These are phyloP conservation scores for Synergus gifuensis DNA, from an alignment of 2,888 invertebrate species.

Conservation along the genomic window DNA sequence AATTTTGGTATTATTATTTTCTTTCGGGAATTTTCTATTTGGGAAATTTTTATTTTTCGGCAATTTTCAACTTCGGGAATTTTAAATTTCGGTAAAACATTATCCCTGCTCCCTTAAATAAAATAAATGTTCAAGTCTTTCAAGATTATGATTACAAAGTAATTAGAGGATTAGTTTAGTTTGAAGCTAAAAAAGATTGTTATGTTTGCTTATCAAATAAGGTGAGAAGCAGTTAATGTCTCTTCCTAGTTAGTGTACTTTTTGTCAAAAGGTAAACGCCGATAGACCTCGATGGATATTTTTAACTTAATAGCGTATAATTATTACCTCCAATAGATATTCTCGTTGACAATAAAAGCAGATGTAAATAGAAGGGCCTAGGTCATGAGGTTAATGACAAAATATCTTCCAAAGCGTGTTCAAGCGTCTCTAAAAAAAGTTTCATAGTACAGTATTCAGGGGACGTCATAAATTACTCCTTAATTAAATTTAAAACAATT, in stretches of 20 bases:
- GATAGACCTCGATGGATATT: not conserved
- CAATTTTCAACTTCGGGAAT: too few relatives aligned
- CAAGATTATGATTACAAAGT: too few relatives aligned
- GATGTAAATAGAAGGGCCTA: slow-evolving; percentile 35
- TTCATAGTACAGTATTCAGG: not conserved
- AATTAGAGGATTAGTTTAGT: too few relatives aligned
- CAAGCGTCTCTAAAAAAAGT: not conserved
- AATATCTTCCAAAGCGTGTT: slow-evolving; percentile 21
- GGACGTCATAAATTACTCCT: not conserved
- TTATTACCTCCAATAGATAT: not conserved
- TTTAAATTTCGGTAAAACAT: too few relatives aligned
- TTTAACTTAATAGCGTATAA: not conserved
- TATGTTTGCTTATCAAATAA: too few relatives aligned
- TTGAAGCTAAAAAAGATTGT: too few relatives aligned
- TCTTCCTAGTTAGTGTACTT: not conserved
- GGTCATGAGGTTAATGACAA: slow-evolving; percentile 36
- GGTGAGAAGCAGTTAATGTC: too few relatives aligned
- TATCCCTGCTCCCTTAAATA: too few relatives aligned
- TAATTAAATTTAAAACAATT: slow-evolving; percentile 7
- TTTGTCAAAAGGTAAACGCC: not conserved
- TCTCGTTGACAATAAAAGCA: not conserved
- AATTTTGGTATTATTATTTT: too few relatives aligned
- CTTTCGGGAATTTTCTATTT: too few relatives aligned
- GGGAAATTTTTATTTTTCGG: too few relatives aligned
- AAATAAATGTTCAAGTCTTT: too few relatives aligned